A percentile compares a stretch with the other conserved stretches of the same genome.
phyloP scores from a whole-genome alignment of 2,113 vertebrate genomes.

The Otocyon megalotis region DNA sequence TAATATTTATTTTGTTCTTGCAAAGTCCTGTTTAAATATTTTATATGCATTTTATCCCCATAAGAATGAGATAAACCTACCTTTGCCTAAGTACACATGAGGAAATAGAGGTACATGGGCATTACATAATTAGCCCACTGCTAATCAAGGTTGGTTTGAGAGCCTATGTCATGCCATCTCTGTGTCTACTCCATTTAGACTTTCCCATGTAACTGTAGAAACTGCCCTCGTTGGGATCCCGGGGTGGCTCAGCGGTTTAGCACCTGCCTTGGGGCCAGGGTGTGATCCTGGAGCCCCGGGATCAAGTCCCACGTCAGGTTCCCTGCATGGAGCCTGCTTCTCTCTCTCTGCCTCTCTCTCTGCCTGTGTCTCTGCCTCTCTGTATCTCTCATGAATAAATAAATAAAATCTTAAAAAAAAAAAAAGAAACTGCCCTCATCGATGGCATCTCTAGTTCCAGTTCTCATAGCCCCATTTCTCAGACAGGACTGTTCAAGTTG shows the following conservation, averaged over 20 bases:
- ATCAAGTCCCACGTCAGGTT: too few relatives aligned
- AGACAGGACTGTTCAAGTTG: neutral
- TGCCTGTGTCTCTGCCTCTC: too few relatives aligned
- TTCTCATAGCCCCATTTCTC: neutral
- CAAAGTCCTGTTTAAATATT: neutral
- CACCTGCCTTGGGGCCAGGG: too few relatives aligned
- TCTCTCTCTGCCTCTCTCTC: too few relatives aligned
- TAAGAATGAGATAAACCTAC: neutral
- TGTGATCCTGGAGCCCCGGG: too few relatives aligned
- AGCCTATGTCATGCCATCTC: neutral
- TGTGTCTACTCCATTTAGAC: neutral
- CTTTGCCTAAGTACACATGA: neutral
- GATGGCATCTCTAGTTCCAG: neutral
- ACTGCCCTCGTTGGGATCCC: neutral
- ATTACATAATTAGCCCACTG: neutral
- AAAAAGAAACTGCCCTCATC: neutral
- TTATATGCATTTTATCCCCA: neutral
- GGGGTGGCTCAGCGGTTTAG: too few relatives aligned
- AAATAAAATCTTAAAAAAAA: too few relatives aligned
- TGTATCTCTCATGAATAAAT: too few relatives aligned
- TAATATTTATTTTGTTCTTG: neutral
- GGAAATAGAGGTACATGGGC: neutral
- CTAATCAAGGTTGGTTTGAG: neutral
- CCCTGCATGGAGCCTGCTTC: too few relatives aligned
- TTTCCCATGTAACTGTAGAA: neutral